Percentiles rank a stretch among this genome's conserved stretches.
Evolutionary conservation across 2,797 vertebrate species (phyloP).

Genomic region (Novumbra hubbsi): DNA sequence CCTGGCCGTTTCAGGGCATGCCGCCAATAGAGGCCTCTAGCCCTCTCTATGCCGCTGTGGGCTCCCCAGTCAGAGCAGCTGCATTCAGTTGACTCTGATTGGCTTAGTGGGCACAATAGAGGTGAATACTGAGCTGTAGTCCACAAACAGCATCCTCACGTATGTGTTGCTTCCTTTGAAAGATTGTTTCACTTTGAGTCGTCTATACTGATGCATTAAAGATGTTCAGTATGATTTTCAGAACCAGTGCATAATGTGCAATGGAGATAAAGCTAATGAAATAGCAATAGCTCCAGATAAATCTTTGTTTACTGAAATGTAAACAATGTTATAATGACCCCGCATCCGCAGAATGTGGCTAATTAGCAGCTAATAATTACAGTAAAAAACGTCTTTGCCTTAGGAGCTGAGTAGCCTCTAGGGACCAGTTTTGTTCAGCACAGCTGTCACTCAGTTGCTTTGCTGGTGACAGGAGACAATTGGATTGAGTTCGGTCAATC

Average conservation of each 20-base stretch:
- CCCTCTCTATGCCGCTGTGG: too few species aligned
- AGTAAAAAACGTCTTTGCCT: neutral
- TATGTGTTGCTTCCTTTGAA: too few species aligned
- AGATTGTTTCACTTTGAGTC: neutral
- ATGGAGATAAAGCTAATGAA: neutral
- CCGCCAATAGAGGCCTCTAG: too few species aligned
- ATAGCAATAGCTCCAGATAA: constrained; percentile 42
- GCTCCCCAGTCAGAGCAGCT: too few species aligned
- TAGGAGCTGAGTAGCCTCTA: constrained; percentile 22
- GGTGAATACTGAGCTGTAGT: too few species aligned
- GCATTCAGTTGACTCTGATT: too few species aligned
- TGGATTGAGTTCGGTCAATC: constrained; percentile 39
- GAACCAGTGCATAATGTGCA: neutral
- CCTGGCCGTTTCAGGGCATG: too few species aligned
- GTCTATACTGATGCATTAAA: neutral
- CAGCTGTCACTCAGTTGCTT: constrained; percentile 45
- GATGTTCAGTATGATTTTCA: constrained; percentile 2
- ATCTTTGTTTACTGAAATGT: constrained; percentile 35
- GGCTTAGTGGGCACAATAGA: too few species aligned
- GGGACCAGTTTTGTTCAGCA: constrained; percentile 33
- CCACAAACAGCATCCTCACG: too few species aligned
- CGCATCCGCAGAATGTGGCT: constrained; percentile 24
- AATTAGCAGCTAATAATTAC: constrained; percentile 51
- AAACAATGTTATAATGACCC: constrained; percentile 35
- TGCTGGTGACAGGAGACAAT: constrained; percentile 37